Percentiles rank a stretch among this genome's conserved stretches.
Conservation (phyloP, 2,888 invertebrate genomes). For the Yponomeuta evonymella region DNA sequence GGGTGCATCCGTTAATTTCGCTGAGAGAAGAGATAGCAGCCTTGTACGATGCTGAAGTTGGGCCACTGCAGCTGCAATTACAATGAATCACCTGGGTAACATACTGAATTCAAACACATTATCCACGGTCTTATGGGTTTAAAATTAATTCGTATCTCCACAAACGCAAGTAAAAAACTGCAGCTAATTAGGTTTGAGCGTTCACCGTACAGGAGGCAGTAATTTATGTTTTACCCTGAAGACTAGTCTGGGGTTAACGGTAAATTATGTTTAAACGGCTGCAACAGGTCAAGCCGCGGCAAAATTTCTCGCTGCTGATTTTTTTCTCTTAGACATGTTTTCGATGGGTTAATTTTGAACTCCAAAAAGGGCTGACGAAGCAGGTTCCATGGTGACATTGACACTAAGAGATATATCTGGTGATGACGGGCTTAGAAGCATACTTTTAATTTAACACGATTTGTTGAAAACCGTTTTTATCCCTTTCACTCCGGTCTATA, state of each 20-base stretch:
- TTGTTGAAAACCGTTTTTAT: too few relatives aligned
- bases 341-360: too few relatives aligned
- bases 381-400: too few relatives aligned
- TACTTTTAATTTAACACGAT: too few relatives aligned
- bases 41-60: background rate
- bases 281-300: background rate
- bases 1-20: background rate
- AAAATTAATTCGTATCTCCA: constrained; percentile 45
- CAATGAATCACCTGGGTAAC: constrained; percentile 2
- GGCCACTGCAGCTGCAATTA: constrained; percentile 8
- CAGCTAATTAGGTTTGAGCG: constrained; percentile 45
- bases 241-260: constrained; percentile 10
- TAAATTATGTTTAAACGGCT: constrained; percentile 9
- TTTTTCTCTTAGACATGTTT: too few relatives aligned
- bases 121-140: constrained; percentile 48
- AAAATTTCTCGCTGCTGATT: background rate
- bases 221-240: constrained; percentile 31
- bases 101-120: constrained; percentile 36
- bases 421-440: too few relatives aligned
- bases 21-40: constrained; percentile 1
- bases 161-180: constrained; percentile 39
- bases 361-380: too few relatives aligned
- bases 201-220: constrained; percentile 30
- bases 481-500: too few relatives aligned
- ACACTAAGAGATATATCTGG: too few relatives aligned